phyloP scores from a whole-genome alignment of 2,113 vertebrate species.

The Takifugu flavidus region DNA sequence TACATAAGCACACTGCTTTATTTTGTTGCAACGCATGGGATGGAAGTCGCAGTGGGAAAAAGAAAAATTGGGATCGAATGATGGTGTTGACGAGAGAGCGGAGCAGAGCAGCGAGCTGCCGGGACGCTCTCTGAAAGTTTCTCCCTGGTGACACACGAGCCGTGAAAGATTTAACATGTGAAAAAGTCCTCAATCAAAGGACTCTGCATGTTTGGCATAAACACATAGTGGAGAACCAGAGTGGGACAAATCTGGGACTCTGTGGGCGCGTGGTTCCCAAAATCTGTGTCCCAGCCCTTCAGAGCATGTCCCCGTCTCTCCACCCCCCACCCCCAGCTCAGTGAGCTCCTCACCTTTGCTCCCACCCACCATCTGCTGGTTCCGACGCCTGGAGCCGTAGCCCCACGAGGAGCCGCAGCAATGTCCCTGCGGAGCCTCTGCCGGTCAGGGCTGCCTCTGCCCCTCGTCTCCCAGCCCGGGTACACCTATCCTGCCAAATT shows the following conservation, averaged over 20 bases:
- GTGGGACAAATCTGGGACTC: constrained; percentile 40
- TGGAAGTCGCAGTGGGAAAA: too few relatives aligned
- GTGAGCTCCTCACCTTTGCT: background rate
- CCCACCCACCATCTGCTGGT: constrained; percentile 24
- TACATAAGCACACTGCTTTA: too few relatives aligned
- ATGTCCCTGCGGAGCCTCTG: constrained; percentile 74
- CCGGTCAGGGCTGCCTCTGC: constrained; percentile 66
- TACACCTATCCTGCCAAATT: constrained; percentile 48
- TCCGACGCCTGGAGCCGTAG: constrained; percentile 66
- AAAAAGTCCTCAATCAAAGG: constrained; percentile 63
- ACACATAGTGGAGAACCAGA: too few relatives aligned
- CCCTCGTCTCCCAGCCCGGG: constrained; percentile 54
- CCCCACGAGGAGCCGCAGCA: constrained; percentile 66
- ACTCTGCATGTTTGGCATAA: constrained; percentile 40
- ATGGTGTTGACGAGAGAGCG: too few relatives aligned
- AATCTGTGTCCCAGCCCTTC: constrained; percentile 11
- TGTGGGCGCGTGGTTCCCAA: constrained; percentile 40
- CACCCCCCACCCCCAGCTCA: background rate
- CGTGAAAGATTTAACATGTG: constrained; percentile 26
- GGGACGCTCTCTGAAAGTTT: too few relatives aligned
- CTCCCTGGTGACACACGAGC: too few relatives aligned
- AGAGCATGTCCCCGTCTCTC: constrained; percentile 1
- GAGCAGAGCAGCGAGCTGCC: too few relatives aligned
- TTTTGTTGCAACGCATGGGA: too few relatives aligned
- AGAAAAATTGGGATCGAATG: too few relatives aligned